phyloP scores from a whole-genome alignment of 2,888 invertebrate species.

The Athalia rosae region DNA sequence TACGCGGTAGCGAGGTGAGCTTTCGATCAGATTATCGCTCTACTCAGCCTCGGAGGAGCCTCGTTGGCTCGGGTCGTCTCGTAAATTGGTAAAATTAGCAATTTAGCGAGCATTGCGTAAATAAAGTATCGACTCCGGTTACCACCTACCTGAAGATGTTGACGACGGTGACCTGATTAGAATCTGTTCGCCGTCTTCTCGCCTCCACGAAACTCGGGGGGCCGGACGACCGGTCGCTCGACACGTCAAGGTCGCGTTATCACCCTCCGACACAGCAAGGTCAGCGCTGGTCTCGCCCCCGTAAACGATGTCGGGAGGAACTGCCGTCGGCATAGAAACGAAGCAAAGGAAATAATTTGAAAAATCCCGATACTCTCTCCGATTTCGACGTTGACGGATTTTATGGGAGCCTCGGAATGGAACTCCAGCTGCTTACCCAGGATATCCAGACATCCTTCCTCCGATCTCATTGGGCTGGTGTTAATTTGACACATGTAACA shows the following conservation, averaged over 20 bases:
- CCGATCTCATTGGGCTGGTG: constrained; percentile 90
- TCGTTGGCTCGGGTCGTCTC: too few relatives aligned
- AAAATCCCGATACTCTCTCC: background rate
- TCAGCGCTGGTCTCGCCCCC: constrained; percentile 79
- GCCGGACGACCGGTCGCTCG: constrained; percentile 77
- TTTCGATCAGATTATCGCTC: too few relatives aligned
- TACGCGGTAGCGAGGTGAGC: too few relatives aligned
- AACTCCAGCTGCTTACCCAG: constrained; percentile 79
- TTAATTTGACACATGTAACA: constrained; percentile 97
- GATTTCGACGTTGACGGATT: too few relatives aligned
- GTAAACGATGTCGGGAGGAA: constrained; percentile 78
- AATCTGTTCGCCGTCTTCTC: constrained; percentile 78
- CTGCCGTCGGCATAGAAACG: constrained; percentile 64
- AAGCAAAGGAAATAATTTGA: too few relatives aligned
- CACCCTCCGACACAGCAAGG: constrained; percentile 78
- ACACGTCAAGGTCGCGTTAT: constrained; percentile 78
- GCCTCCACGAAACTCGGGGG: constrained; percentile 78
- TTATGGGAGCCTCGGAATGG: too few relatives aligned
- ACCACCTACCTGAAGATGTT: constrained; percentile 33
- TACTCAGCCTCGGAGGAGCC: too few relatives aligned
- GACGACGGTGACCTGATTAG: constrained; percentile 69
- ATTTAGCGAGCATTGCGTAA: too few relatives aligned
- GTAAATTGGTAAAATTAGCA: too few relatives aligned
- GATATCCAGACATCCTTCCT: constrained; percentile 91
- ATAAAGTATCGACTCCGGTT: too few relatives aligned